Evolutionary conservation across 2,113 vertebrate genomes (phyloP).

Genomic region (Antidorcas marsupialis): DNA sequence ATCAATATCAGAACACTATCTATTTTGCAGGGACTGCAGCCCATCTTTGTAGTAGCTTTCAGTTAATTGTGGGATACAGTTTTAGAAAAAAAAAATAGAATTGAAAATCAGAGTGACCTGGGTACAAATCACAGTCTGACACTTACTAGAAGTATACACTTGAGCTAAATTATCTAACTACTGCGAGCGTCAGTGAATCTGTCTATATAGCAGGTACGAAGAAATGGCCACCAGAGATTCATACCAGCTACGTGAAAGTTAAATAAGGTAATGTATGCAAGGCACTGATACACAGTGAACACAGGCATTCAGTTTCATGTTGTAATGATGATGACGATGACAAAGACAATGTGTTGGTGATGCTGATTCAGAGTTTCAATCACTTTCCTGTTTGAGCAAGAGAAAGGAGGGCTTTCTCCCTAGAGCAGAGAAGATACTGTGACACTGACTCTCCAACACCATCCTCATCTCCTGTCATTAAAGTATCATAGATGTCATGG

Average conservation of each 20-base stretch:
- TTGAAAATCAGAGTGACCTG: not conserved
- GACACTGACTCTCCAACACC: not conserved
- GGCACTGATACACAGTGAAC: not conserved
- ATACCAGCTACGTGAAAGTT: not conserved
- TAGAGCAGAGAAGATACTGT: not conserved
- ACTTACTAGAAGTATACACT: not conserved
- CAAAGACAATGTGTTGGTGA: not conserved
- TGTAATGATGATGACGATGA: rapidly evolving
- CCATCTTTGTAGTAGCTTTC: not conserved
- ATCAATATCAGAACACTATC: not conserved
- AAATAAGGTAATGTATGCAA: not conserved
- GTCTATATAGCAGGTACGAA: not conserved
- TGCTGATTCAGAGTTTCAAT: not conserved
- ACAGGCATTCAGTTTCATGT: not conserved
- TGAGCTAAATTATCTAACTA: not conserved
- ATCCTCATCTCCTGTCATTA: not conserved
- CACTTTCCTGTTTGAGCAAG: not conserved
- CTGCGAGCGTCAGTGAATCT: not conserved
- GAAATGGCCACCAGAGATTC: not conserved
- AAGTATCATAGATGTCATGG: not conserved
- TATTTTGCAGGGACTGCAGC: not conserved
- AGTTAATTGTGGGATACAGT: not conserved
- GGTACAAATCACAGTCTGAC: not conserved
- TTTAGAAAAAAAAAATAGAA: not conserved
- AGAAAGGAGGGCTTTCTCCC: not conserved